A percentile compares a stretch with the other conserved stretches of the same genome.
Evolutionary conservation across 2,888 invertebrate species (phyloP).

Genomic region (Amblyteles armatorius): DNA sequence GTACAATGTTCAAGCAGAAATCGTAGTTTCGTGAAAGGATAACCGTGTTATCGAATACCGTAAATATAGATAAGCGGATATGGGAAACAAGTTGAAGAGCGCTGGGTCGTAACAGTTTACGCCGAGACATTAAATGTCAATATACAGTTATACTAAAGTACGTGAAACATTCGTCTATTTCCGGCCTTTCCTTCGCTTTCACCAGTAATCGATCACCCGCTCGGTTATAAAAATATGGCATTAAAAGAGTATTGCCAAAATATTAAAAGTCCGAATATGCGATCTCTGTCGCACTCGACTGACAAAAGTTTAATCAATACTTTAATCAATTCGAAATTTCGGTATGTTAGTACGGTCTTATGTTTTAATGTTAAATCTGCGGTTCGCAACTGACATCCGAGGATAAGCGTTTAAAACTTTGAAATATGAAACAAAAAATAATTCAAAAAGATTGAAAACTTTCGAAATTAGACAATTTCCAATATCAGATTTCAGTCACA

Average conservation of each 20-base stretch:
- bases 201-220: background rate
- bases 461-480: background rate
- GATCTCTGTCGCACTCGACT: background rate
- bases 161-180: constrained; percentile 22
- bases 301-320: background rate
- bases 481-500: background rate
- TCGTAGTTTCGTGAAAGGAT: constrained; percentile 3
- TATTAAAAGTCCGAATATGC: background rate
- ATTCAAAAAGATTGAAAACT: background rate
- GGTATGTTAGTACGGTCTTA: no score
- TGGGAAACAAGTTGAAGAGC: constrained; percentile 13
- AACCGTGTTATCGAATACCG: background rate
- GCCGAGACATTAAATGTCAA: background rate
- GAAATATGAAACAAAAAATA: background rate
- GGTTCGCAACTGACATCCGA: background rate
- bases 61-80: background rate
- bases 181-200: background rate
- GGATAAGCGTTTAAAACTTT: background rate
- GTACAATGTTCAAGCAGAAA: background rate
- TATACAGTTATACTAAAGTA: constrained; percentile 22
- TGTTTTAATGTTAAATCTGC: background rate
- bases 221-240: background rate
- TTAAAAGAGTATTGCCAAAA: background rate
- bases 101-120: constrained; percentile 2
- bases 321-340: no score